Evolutionary conservation across 2,888 invertebrate genomes (phyloP).

Genomic region (Agrochola macilenta): DNA sequence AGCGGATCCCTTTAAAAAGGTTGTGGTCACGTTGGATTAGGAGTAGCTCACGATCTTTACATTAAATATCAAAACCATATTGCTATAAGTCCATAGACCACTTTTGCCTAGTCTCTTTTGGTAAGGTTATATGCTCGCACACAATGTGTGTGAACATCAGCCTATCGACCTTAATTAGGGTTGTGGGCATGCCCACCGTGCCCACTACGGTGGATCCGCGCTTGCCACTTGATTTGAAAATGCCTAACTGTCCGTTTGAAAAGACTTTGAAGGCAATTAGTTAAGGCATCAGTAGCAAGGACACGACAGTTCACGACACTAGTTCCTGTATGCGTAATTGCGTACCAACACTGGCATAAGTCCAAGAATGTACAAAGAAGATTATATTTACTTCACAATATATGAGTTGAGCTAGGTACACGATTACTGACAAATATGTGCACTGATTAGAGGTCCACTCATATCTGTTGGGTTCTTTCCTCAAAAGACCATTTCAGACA

Average conservation of each 20-base stretch:
- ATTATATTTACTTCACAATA: constrained; percentile 1
- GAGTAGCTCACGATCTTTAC: too few relatives aligned
- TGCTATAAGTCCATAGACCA: too few relatives aligned
- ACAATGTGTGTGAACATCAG: too few relatives aligned
- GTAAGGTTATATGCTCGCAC: too few relatives aligned
- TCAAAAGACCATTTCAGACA: neutral
- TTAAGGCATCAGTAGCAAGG: constrained; percentile 9
- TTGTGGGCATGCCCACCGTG: too few relatives aligned
- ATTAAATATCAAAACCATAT: too few relatives aligned
- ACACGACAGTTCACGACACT: neutral
- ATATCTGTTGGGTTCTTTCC: neutral
- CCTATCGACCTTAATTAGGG: too few relatives aligned
- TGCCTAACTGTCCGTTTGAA: neutral
- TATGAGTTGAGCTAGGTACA: neutral
- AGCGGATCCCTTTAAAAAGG: too few relatives aligned
- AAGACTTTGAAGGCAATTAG: neutral
- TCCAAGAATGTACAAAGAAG: constrained; percentile 11
- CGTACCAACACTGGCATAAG: constrained; percentile 15
- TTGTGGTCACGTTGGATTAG: too few relatives aligned
- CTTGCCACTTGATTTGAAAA: neutral
- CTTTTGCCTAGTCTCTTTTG: too few relatives aligned
- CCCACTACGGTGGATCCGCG: too few relatives aligned
- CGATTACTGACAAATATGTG: neutral
- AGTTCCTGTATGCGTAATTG: neutral
- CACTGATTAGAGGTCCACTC: neutral